These are phyloP conservation scores for Upupa epops DNA, from an alignment of 2,113 vertebrate genomes.

Conservation along the genomic window DNA sequence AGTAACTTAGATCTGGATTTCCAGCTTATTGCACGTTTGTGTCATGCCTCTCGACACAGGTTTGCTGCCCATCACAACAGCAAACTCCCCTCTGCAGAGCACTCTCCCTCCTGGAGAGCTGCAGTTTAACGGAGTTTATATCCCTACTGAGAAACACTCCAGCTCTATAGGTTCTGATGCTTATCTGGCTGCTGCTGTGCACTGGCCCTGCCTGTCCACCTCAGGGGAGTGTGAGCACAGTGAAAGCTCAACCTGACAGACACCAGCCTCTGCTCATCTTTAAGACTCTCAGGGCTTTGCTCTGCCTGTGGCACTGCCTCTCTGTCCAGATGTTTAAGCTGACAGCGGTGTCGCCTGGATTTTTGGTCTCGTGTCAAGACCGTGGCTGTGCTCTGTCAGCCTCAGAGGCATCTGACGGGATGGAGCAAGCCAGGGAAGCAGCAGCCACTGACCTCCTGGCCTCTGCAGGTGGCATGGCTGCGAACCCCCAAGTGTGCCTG, in stretches of 20 bases:
- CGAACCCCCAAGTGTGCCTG: not conserved
- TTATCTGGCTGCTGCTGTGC: not conserved
- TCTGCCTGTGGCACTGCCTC: too few relatives aligned
- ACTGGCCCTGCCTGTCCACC: not conserved
- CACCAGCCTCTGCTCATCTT: not conserved
- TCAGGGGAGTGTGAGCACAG: not conserved
- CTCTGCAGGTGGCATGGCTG: not conserved
- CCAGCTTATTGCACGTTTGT: not conserved
- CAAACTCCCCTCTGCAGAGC: not conserved
- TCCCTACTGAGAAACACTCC: not conserved
- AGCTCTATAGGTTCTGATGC: not conserved
- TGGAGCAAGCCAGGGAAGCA: not conserved
- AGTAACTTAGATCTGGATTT: not conserved
- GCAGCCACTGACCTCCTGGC: not conserved
- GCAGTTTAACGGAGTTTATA: not conserved
- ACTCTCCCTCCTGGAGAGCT: not conserved
- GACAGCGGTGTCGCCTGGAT: not conserved
- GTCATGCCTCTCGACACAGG: not conserved
- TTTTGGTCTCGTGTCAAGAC: rapidly evolving
- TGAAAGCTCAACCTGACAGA: not conserved
- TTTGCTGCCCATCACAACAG: not conserved
- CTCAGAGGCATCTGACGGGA: not conserved
- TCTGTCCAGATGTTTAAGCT: not conserved
- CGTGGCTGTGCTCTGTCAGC: not conserved
- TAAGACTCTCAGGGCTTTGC: not conserved